Conservation (phyloP, 2,888 invertebrate species). For the Sylvicola fuscatus region DNA sequence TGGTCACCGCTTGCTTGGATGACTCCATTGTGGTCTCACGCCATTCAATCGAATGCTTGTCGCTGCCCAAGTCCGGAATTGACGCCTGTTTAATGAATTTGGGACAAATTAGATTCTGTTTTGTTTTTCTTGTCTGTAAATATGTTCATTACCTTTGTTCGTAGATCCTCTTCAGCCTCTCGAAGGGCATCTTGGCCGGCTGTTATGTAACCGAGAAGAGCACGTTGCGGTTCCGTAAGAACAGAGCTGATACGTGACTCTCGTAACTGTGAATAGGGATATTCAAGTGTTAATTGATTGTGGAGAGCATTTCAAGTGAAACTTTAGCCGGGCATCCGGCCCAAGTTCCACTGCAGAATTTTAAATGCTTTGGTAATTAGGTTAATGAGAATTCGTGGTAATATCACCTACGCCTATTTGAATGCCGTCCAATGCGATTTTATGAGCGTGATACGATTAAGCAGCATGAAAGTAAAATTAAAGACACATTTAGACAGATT, state of each 20-base stretch:
- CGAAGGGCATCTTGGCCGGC: conserved; percentile 75
- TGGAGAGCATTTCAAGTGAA: too few species aligned
- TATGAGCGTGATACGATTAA: conserved; percentile 1
- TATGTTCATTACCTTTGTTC: conserved; percentile 22
- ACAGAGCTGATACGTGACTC: conserved; percentile 72
- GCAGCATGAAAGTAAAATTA: conserved; percentile 3
- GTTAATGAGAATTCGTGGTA: conserved; percentile 1
- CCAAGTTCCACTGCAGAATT: too few species aligned
- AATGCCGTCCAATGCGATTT: too few species aligned
- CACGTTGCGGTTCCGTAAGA: conserved; percentile 79
- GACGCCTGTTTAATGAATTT: conserved; percentile 16
- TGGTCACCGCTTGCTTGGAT: conserved; percentile 88
- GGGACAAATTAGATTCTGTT: not conserved
- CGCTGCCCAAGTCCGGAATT: conserved; percentile 59
- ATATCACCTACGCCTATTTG: conserved; percentile 5
- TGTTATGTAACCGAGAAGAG: conserved; percentile 76
- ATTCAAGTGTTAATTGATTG: not conserved
- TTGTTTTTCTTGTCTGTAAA: not conserved
- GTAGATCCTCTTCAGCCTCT: conserved; percentile 62
- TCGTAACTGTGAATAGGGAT: conserved; percentile 35
- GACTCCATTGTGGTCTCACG: conserved; percentile 85
- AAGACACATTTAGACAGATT: conserved; percentile 1
- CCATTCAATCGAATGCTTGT: conserved; percentile 80
- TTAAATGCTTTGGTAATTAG: too few species aligned
- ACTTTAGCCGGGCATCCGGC: too few species aligned